Evolutionary conservation across 2,888 invertebrate species (phyloP), one percentile per base, ranked within the genome.

Genomic region (Drosophila hamatofila): DNA sequence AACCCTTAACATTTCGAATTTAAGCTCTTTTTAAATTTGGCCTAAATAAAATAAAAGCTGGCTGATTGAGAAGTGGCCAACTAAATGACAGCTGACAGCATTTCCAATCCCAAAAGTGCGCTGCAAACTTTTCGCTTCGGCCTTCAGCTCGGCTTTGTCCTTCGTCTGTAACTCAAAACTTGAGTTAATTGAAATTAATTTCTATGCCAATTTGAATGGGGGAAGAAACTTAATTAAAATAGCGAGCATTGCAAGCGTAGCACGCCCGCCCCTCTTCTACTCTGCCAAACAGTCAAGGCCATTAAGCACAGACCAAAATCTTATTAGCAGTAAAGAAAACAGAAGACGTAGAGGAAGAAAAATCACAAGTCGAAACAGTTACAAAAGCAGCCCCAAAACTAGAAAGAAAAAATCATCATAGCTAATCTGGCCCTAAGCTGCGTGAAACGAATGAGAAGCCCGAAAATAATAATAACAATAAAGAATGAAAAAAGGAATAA

Each of bases 241-340:
- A 48, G 56, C 56, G 46, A 37, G 27, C 39, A 68, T 39, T 66
- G 25, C n/a, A 39, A 14, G 44, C 39, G 25, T n/a, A 18, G 39
- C 9, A 21, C 33, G n/a, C 27, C 41, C 39, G 11, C 6, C n/a
- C 21, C 25, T 16, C 2, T 25, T 2, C 46, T 41, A 16, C 33
- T 4, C 18, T 23, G 3, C 48, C 39, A 18, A n/a, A 30, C 25
- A 33, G 30, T 66, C 87, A 87, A 80, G 83, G 77, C 86, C 88
- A 88, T 89, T 88, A 88, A 67, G 54, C 41, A 63, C 69, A 72
- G 77, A 68, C 78, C 75, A 72, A 89, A 89, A 89, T 85, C 91
- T 87, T 90, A 89, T 91, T 91, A 90, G 91, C 90, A 90, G 90
- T 89, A 67, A 91, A 87, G 80, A 67, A 64, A 81, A 75, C 55